A percentile compares a stretch with the other conserved stretches of the same genome.
Evolutionary conservation across 1,140 invertebrate species (phyloP).

Genomic region (Hesperophylax magnus): DNA sequence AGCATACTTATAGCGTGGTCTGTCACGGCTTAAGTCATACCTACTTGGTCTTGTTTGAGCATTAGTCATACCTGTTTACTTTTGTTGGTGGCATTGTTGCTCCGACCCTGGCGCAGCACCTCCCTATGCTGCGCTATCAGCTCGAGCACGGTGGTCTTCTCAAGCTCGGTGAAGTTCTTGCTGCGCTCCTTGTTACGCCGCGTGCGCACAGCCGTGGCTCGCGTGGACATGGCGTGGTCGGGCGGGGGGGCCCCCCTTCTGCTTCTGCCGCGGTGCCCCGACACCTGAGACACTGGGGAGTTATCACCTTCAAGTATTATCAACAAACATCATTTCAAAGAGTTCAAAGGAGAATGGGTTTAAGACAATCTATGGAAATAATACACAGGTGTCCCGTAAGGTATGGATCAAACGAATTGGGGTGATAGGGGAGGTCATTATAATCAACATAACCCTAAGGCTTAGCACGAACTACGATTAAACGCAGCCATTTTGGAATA

Average conservation of each 20-base stretch:
- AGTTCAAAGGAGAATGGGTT: no score
- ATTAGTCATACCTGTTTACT: constrained; percentile 64
- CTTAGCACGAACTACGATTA: no score
- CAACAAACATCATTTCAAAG: no score
- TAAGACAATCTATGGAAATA: no score
- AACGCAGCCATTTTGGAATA: no score
- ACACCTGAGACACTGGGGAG: constrained; percentile 22
- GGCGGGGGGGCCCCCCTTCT: neutral
- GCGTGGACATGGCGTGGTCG: constrained; percentile 2
- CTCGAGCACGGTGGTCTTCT: constrained; percentile 68
- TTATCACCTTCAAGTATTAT: neutral
- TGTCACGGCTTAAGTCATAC: no score
- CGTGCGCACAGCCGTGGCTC: constrained; percentile 56
- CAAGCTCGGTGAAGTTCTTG: constrained; percentile 70
- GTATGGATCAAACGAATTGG: no score
- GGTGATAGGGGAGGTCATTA: no score
- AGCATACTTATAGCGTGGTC: no score
- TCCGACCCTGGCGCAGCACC: constrained; percentile 68
- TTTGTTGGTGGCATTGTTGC: constrained; percentile 69
- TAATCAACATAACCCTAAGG: no score
- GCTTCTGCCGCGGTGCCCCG: constrained; percentile 27
- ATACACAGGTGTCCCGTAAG: no score
- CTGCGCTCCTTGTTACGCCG: constrained; percentile 69
- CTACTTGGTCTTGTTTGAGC: no score
- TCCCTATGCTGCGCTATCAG: constrained; percentile 67